Evolutionary conservation across 1,140 invertebrate species (phyloP).

Genomic region (Himalopsyche phryganea): DNA sequence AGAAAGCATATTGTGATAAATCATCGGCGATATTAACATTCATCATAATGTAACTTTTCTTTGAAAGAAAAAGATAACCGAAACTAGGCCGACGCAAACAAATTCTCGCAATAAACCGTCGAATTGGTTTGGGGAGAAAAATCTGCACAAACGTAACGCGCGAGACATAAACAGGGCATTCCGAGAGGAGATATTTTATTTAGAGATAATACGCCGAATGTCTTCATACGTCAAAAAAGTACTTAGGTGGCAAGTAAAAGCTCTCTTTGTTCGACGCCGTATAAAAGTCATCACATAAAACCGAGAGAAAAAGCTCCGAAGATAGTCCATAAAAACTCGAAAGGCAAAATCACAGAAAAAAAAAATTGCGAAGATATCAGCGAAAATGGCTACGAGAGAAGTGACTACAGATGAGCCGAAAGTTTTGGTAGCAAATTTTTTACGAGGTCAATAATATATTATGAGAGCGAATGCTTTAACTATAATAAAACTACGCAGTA

Average conservation of each 20-base stretch:
- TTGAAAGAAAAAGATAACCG: too few species aligned
- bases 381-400: constrained; percentile 17
- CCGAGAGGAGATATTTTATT: constrained; percentile 15
- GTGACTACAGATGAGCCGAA: too few species aligned
- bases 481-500: too few species aligned
- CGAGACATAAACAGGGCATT: neutral
- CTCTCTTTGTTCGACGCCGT: constrained; percentile 17
- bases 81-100: too few species aligned
- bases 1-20: too few species aligned
- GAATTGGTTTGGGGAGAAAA: too few species aligned
- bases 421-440: too few species aligned
- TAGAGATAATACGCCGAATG: constrained; percentile 17
- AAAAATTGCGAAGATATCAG: constrained; percentile 19
- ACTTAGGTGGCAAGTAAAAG: constrained; percentile 16
- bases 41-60: too few species aligned
- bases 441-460: too few species aligned
- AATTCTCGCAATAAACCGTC: too few species aligned
- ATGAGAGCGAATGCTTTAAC: too few species aligned
- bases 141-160: neutral
- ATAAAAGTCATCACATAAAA: constrained; percentile 29
- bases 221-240: constrained; percentile 17
- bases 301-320: constrained; percentile 13
- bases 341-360: constrained; percentile 16
- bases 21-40: too few species aligned
- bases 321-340: constrained; percentile 19